Percentiles rank a stretch among this genome's conserved stretches.
These are phyloP conservation scores for Microtus obscurus DNA, from an alignment of 2,797 vertebrate genomes.

Conservation along the genomic window DNA sequence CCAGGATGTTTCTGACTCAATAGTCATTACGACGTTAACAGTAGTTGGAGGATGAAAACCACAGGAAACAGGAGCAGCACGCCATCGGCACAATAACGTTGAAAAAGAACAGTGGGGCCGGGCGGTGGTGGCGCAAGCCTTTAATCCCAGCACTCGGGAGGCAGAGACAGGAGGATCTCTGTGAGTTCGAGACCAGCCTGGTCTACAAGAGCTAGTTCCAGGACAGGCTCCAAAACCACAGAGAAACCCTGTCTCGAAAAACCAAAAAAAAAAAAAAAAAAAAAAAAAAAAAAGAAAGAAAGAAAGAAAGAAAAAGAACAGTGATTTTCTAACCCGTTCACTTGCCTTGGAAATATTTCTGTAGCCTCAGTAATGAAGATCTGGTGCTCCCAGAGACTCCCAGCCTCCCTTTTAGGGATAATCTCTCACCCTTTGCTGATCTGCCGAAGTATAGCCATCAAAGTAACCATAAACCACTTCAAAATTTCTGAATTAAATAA, in stretches of 20 bases:
- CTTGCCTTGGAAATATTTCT: neutral
- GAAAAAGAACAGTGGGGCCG: neutral
- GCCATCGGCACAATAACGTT: neutral
- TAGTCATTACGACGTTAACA: neutral
- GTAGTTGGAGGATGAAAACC: neutral
- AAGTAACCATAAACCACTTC: neutral
- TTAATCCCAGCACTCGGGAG: no score
- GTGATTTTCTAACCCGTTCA: neutral
- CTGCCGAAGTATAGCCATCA: neutral
- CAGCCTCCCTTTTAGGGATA: neutral
- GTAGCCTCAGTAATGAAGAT: neutral
- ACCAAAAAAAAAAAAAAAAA: no score
- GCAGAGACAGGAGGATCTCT: no score
- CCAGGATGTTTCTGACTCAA: neutral
- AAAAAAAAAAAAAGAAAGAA: no score
- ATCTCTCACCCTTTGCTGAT: neutral
- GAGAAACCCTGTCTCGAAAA: no score
- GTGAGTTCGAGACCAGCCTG: no score
- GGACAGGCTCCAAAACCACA: no score
- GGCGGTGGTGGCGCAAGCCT: no score
- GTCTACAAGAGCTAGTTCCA: no score
- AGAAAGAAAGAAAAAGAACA: no score
- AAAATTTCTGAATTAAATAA: neutral
- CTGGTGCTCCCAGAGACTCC: neutral
- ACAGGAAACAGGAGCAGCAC: neutral